phyloP scores from a whole-genome alignment of 1,140 invertebrate genomes.

The Papilio glaucus region DNA sequence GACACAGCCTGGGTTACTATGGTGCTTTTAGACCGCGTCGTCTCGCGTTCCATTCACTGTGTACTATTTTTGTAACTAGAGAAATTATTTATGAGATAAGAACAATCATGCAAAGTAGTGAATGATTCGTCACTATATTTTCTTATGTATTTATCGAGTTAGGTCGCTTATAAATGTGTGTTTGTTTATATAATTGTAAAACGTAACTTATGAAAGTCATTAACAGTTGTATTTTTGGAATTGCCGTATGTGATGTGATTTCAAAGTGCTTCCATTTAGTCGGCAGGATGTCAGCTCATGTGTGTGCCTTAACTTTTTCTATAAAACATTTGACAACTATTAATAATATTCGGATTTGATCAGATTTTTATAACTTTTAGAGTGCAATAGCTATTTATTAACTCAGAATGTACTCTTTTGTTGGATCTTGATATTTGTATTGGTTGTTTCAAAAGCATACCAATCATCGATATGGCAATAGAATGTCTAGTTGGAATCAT shows the following conservation, averaged over 20 bases:
- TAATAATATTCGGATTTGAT: conserved; percentile 43
- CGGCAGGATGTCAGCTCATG: conserved; percentile 59
- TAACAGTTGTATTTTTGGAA: conserved; percentile 52
- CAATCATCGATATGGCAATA: neutral
- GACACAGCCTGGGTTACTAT: conserved; percentile 62
- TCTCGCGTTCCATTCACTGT: conserved; percentile 67
- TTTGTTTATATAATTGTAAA: conserved; percentile 76
- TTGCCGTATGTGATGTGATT: conserved; percentile 53
- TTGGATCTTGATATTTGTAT: conserved; percentile 40
- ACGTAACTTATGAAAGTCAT: conserved; percentile 70
- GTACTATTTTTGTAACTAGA: conserved; percentile 83
- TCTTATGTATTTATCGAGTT: conserved; percentile 82
- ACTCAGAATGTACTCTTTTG: conserved; percentile 45
- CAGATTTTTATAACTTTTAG: conserved; percentile 55
- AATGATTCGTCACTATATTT: conserved; percentile 80
- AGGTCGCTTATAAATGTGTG: conserved; percentile 78
- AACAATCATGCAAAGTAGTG: conserved; percentile 76
- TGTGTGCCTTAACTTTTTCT: conserved; percentile 64
- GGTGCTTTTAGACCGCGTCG: conserved; percentile 63
- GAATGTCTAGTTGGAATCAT: conserved; percentile 19
- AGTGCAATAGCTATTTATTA: conserved; percentile 82
- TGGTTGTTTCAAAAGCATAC: conserved; percentile 41
- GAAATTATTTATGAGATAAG: conserved; percentile 83
- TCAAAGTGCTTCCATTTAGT: conserved; percentile 59
- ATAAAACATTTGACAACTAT: conserved; percentile 37